Percentiles rank a stretch among this genome's conserved stretches.
Evolutionary conservation across 2,888 invertebrate species (phyloP).

Genomic region (Arrhopalites spinosus): DNA sequence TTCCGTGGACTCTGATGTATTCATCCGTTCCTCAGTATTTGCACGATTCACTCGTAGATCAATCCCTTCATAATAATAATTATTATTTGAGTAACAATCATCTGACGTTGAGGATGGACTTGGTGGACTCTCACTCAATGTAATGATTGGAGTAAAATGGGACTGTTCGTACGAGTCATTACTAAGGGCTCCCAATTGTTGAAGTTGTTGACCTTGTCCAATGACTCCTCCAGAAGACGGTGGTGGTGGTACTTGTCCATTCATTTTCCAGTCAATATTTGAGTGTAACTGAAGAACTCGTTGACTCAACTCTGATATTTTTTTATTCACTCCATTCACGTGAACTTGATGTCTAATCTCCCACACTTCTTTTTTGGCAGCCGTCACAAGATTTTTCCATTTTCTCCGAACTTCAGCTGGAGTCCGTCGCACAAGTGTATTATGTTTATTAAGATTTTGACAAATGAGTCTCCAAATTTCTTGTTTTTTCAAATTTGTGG

Average conservation of each 20-base stretch:
- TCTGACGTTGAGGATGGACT: slow-evolving; percentile 24
- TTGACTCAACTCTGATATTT: slow-evolving; percentile 56
- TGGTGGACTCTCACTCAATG: slow-evolving; percentile 51
- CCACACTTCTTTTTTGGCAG: slow-evolving; percentile 53
- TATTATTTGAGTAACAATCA: slow-evolving; percentile 32
- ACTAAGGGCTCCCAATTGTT: not conserved
- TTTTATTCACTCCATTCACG: slow-evolving; percentile 39
- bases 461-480: slow-evolving; percentile 56
- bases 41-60: slow-evolving; percentile 50
- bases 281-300: slow-evolving; percentile 55
- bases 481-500: slow-evolving; percentile 55
- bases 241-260: not conserved
- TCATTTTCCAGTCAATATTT: slow-evolving; percentile 36
- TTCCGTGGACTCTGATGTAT: slow-evolving; percentile 38
- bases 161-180: slow-evolving; percentile 38
- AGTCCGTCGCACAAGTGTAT: slow-evolving; percentile 54
- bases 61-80: slow-evolving; percentile 55
- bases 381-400: slow-evolving; percentile 56
- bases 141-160: slow-evolving; percentile 55
- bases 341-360: slow-evolving; percentile 55
- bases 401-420: slow-evolving; percentile 56
- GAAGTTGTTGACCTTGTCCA: not conserved
- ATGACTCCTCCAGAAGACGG: not conserved
- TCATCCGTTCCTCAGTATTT: slow-evolving; percentile 29
- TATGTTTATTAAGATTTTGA: slow-evolving; percentile 55